Evolutionary conservation across 2,797 vertebrate species (phyloP), one percentile per base, ranked within the genome.

Genomic region (Clarias pachynema): DNA sequence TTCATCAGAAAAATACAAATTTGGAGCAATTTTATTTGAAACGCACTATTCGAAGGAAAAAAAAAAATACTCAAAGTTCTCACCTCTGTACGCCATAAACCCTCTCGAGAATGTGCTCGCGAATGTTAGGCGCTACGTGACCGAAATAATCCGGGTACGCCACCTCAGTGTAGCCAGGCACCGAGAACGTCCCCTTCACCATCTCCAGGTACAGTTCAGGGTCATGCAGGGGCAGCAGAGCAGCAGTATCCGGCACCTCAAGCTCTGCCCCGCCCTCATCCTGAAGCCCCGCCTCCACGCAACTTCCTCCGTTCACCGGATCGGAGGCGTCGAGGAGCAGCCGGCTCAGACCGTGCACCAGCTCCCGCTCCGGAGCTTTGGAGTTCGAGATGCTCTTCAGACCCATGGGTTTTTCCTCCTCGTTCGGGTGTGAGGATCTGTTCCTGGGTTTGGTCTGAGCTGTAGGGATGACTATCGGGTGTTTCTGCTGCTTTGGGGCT

Each of bases 71-170:
- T 22, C 6, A 6, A 59, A 22, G 34, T 1, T 62, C 96, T 97
- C 89, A 99, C 98, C 98, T 97, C 91, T 99, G 98, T 2, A 99
- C 97, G 4, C 98, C 98, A 65, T 99, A 99, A 0, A 96, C 94
- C 90, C 98, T 97, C 93, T 99, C 97, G 91, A 97, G 86, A 89
- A 97, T 97, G 77, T 96, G 97, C 75, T 99, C 98, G 79, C 95
- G 96, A 91, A 97, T 97, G 18, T 95, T 94, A 37, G 97, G 97
- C 4, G 97, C 96, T 87, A 98, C 93, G 79, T 99, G 98, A 49
- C 98, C 98, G 91, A 97, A 99, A 93, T 99, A 99, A 93, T 99
- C 98, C 34, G 98, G 98, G 91, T 99, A 99, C 70, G 97, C 98
- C 89, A 99, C 97, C 90, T 99, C 98, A 53, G 97, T 95, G 73